Conservation (phyloP, 2,797 vertebrate species). For the Danio jaintianensis region DNA sequence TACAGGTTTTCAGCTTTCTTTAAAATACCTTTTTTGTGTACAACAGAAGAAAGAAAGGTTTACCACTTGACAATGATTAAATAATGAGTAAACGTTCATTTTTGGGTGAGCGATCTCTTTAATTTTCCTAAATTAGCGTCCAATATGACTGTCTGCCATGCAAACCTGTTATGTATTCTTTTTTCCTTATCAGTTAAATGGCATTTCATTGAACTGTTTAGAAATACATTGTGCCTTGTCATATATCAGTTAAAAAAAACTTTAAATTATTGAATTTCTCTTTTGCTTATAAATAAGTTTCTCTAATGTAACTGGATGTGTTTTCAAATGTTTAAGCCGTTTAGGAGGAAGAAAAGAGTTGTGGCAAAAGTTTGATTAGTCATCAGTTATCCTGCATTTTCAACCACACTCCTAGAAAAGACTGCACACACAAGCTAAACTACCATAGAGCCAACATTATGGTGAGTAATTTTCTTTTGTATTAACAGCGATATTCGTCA, state of each 20-base stretch:
- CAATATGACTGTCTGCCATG: neutral
- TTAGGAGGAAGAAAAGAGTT: conserved; percentile 4
- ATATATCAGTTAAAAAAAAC: neutral
- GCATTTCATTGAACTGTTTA: neutral
- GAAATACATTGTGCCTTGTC: neutral
- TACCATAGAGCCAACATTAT: neutral
- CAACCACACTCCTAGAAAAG: neutral
- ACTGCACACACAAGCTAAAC: neutral
- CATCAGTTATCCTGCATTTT: neutral
- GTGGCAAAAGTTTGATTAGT: neutral
- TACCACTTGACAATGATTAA: too few relatives aligned
- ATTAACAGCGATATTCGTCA: neutral
- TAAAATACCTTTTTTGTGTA: too few relatives aligned
- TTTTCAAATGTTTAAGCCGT: neutral
- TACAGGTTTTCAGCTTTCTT: too few relatives aligned
- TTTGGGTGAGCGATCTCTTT: too few relatives aligned
- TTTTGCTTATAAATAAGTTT: neutral
- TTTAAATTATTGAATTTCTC: neutral
- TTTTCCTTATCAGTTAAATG: neutral
- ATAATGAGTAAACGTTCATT: too few relatives aligned
- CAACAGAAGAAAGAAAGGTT: too few relatives aligned
- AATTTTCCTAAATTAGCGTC: neutral
- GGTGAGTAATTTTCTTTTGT: neutral
- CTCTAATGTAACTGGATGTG: neutral
- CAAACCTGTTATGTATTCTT: neutral